Percentiles rank a stretch among this genome's conserved stretches.
These are phyloP conservation scores for Taeniopygia guttata DNA, from an alignment of 2,797 vertebrate species.

Conservation along the genomic window DNA sequence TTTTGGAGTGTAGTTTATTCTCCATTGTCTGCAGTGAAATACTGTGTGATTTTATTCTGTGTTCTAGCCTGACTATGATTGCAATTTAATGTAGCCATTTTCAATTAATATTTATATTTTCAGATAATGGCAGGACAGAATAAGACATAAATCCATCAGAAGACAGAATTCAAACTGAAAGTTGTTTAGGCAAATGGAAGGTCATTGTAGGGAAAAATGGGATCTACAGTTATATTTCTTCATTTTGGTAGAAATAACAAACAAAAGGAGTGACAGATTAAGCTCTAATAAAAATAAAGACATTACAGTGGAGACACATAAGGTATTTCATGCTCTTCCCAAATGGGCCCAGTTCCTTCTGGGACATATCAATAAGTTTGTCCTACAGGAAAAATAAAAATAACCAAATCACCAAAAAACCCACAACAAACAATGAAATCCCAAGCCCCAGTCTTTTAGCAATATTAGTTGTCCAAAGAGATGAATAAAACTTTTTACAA, in stretches of 20 bases:
- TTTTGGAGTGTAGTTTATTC: background rate
- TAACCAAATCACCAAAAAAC: accelerated
- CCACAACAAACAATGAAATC: background rate
- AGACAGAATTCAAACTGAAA: background rate
- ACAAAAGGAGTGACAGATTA: background rate
- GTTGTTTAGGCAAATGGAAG: background rate
- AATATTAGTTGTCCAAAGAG: background rate
- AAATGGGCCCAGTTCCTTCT: background rate
- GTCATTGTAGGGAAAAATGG: background rate
- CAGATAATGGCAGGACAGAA: background rate
- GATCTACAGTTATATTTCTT: background rate
- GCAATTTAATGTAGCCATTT: background rate
- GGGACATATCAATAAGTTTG: background rate
- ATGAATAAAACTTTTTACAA: background rate
- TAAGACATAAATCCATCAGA: background rate
- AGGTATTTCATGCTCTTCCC: background rate
- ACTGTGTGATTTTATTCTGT: background rate
- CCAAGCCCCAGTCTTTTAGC: accelerated
- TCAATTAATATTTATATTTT: background rate
- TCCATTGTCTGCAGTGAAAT: background rate
- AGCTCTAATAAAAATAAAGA: background rate
- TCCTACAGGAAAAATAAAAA: background rate
- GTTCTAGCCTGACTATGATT: background rate
- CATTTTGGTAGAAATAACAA: background rate
- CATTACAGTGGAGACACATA: accelerated